A percentile compares a stretch with the other conserved stretches of the same genome.
phyloP scores from a whole-genome alignment of 2,113 vertebrate genomes.

The Toxotes jaculatrix region DNA sequence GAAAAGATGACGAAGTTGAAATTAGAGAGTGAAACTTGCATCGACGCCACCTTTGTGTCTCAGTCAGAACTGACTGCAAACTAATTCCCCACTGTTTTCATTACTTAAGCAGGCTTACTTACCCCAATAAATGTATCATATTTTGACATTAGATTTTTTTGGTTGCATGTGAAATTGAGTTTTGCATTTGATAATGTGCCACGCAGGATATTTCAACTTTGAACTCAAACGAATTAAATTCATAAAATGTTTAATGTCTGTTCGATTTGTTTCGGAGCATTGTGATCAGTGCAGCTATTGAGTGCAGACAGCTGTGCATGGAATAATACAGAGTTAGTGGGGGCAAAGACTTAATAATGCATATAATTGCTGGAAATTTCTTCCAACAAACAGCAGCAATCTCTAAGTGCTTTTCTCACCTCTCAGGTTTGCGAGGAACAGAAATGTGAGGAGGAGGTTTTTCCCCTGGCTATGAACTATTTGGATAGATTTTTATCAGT shows the following conservation, averaged over 20 bases:
- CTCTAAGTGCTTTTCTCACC: slow-evolving; percentile 58
- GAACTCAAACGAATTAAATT: background rate
- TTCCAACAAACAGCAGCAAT: background rate
- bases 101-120: background rate
- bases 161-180: background rate
- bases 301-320: slow-evolving; percentile 39
- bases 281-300: background rate
- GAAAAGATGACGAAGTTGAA: slow-evolving; percentile 99
- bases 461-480: slow-evolving; percentile 98
- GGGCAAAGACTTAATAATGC: background rate
- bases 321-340: background rate
- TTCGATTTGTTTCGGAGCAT: background rate
- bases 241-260: background rate
- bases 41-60: slow-evolving; percentile 95
- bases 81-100: slow-evolving; percentile 44
- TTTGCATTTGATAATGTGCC: background rate
- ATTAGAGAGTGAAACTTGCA: slow-evolving; percentile 84
- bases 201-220: background rate
- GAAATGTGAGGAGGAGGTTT: slow-evolving; percentile 98
- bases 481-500: slow-evolving; percentile 97
- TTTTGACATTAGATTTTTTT: background rate
- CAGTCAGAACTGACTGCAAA: slow-evolving; percentile 79
- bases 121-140: background rate
- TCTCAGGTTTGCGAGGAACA: slow-evolving; percentile 96
- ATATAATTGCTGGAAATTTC: slow-evolving; percentile 6